Evolutionary conservation across 1,140 invertebrate genomes (phyloP).

Genomic region (Contarinia nasturtii): DNA sequence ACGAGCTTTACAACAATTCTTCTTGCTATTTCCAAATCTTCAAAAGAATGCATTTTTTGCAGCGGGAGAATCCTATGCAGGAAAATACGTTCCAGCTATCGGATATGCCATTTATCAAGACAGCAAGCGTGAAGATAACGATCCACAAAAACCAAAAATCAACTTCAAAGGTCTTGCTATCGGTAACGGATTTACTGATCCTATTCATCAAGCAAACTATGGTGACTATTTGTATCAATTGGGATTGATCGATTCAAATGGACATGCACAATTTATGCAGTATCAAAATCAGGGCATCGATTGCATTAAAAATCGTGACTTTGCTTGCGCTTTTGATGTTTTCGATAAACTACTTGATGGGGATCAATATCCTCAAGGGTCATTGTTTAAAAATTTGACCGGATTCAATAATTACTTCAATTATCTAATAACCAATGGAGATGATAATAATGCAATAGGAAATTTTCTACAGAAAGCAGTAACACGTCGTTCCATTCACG

Average conservation of each 20-base stretch:
- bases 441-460: constrained; percentile 17
- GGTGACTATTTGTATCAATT: constrained; percentile 65
- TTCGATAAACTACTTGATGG: constrained; percentile 55
- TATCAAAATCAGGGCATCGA: constrained; percentile 33
- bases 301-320: constrained; percentile 39
- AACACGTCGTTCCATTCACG: constrained; percentile 56
- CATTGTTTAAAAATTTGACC: constrained; percentile 58
- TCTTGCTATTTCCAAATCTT: constrained; percentile 47
- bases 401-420: constrained; percentile 66
- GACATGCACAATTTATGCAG: constrained; percentile 34
- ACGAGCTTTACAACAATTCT: constrained; percentile 47
- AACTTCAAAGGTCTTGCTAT: constrained; percentile 59
- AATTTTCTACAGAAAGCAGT: constrained; percentile 36
- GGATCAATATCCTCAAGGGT: constrained; percentile 37
- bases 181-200: constrained; percentile 71
- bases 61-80: constrained; percentile 74
- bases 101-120: constrained; percentile 50
- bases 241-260: constrained; percentile 53
- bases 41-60: constrained; percentile 50
- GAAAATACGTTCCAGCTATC: constrained; percentile 66
- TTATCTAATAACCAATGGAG: constrained; percentile 37
- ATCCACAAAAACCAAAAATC: constrained; percentile 30
- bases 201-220: constrained; percentile 56
- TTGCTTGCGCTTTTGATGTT: constrained; percentile 39
- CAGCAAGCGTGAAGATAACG: constrained; percentile 29